phyloP scores from a whole-genome alignment of 2,797 vertebrate species.

The Sebastes matsubarae region DNA sequence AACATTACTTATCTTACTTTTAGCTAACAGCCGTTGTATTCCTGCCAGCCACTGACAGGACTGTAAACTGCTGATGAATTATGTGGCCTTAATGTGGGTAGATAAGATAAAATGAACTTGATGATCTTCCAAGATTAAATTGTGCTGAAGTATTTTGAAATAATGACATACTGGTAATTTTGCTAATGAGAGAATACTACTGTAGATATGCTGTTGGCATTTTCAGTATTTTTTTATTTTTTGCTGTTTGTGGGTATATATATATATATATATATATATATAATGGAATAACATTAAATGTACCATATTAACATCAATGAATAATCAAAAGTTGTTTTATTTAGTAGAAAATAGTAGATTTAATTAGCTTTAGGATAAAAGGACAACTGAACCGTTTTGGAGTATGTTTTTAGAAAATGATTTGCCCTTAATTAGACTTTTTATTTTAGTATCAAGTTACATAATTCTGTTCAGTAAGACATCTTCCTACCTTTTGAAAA shows the following conservation, averaged over 20 bases:
- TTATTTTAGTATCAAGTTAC: no score
- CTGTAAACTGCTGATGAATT: background rate
- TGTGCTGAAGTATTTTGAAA: background rate
- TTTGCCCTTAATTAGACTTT: no score
- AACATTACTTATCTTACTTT: background rate
- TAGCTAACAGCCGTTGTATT: background rate
- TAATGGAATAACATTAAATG: no score
- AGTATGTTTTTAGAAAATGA: no score
- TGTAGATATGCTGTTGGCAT: background rate
- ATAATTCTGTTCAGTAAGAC: no score
- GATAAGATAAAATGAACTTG: slow-evolving; percentile 15
- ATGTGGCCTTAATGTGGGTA: background rate
- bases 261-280: background rate
- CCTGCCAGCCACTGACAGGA: background rate
- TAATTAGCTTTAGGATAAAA: no score
- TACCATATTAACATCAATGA: no score
- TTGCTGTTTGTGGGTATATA: accelerated
- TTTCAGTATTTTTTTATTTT: background rate
- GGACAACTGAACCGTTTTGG: no score
- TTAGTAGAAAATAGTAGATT: no score
- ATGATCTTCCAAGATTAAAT: background rate
- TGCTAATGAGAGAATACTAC: background rate
- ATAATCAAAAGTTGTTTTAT: no score
- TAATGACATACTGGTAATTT: background rate
- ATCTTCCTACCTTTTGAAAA: no score